These are phyloP conservation scores for Puffinus mauretanicus DNA, from an alignment of 2,113 vertebrate genomes.

Conservation along the genomic window DNA sequence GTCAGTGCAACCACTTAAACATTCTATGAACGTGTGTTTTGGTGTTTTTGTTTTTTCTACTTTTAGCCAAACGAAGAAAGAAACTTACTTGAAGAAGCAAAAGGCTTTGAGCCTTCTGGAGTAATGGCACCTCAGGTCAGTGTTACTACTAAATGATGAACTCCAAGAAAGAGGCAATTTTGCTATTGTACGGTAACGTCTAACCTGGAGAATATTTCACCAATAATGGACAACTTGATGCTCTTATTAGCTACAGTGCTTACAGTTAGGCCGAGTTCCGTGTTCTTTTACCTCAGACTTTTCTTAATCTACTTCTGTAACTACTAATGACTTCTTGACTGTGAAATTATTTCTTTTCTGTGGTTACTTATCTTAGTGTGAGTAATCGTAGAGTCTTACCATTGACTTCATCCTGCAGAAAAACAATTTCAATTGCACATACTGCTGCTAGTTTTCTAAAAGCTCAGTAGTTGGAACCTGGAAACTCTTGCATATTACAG, in stretches of 20 bases:
- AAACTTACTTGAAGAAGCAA: slow-evolving; percentile 92
- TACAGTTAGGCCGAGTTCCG: background rate
- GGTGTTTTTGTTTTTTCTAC: background rate
- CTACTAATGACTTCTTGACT: background rate
- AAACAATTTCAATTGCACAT: background rate
- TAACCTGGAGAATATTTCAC: background rate
- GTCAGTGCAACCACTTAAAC: background rate
- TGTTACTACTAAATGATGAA: background rate
- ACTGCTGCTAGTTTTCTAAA: background rate
- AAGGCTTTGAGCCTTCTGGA: slow-evolving; percentile 82
- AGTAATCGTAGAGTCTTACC: background rate
- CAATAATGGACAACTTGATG: background rate
- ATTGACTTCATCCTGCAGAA: background rate
- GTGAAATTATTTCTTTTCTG: background rate
- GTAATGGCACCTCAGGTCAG: slow-evolving; percentile 74
- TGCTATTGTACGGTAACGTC: background rate
- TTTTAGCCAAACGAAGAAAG: slow-evolving; percentile 94
- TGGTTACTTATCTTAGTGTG: background rate
- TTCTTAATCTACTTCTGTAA: background rate
- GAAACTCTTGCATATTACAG: background rate
- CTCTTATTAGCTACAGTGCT: background rate
- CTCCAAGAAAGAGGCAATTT: background rate
- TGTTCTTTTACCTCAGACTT: background rate
- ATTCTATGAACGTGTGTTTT: background rate
- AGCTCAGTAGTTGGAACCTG: background rate